phyloP scores from a whole-genome alignment of 1,140 invertebrate species.

The Colletes gigas region DNA sequence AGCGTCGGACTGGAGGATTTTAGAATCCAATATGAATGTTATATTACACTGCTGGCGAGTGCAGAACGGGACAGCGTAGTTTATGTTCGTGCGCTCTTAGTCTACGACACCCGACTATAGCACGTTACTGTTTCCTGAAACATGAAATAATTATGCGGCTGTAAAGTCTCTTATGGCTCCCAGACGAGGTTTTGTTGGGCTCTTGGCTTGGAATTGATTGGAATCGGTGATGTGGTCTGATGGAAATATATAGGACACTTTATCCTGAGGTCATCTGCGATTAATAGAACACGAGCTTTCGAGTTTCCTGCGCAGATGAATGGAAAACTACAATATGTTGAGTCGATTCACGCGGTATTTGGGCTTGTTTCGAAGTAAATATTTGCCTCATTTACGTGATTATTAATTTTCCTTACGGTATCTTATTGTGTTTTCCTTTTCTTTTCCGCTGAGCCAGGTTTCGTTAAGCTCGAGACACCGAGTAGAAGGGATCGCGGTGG shows the following conservation, averaged over 20 bases:
- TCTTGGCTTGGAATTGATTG: background rate
- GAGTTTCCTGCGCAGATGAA: background rate
- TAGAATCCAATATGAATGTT: background rate
- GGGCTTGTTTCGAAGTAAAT: too few relatives aligned
- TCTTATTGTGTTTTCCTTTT: too few relatives aligned
- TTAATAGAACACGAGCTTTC: conserved; percentile 18
- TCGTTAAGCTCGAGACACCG: too few relatives aligned
- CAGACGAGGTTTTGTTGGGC: background rate
- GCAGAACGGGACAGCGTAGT: background rate
- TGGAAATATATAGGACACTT: background rate
- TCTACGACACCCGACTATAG: background rate
- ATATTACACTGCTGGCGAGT: background rate
- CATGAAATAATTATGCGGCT: conserved; percentile 13
- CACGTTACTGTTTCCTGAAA: background rate
- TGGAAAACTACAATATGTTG: too few relatives aligned
- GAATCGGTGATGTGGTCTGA: background rate
- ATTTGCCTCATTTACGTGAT: too few relatives aligned
- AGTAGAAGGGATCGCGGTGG: too few relatives aligned
- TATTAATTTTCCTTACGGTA: too few relatives aligned
- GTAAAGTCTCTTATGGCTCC: background rate
- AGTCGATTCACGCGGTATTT: too few relatives aligned
- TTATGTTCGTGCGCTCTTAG: background rate
- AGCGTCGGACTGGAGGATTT: too few relatives aligned
- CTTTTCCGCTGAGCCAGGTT: too few relatives aligned
- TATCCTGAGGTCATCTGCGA: too few relatives aligned